phyloP scores from a whole-genome alignment of 2,797 vertebrate species.

The Argentina silus region DNA sequence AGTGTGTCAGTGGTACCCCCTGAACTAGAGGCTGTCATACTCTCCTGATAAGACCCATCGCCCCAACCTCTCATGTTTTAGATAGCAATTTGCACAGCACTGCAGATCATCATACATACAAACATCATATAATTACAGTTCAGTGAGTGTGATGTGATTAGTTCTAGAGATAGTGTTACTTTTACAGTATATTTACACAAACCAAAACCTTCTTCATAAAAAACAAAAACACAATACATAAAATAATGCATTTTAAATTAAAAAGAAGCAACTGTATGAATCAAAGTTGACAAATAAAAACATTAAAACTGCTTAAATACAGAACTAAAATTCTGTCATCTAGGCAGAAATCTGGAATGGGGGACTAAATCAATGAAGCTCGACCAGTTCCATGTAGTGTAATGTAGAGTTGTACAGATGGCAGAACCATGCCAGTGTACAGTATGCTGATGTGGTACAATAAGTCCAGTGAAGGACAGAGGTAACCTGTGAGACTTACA shows the following conservation, averaged over 20 bases:
- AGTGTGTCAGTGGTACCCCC: neutral
- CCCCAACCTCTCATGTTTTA: constrained; percentile 31
- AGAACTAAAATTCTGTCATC: neutral
- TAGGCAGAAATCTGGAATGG: constrained; percentile 4
- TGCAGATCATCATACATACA: constrained; percentile 50
- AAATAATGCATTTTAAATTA: constrained; percentile 15
- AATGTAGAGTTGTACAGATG: neutral
- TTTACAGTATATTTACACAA: constrained; percentile 55
- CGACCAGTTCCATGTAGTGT: constrained; percentile 22
- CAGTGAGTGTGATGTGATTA: constrained; percentile 36
- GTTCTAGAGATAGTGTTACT: constrained; percentile 45
- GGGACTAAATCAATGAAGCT: constrained; percentile 18
- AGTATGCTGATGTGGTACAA: neutral
- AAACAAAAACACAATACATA: constrained; percentile 30
- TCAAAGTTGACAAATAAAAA: constrained; percentile 40
- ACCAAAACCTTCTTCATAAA: constrained; percentile 32
- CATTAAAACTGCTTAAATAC: constrained; percentile 30
- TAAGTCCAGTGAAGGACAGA: neutral
- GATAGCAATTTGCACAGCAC: constrained; percentile 52
- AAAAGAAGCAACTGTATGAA: constrained; percentile 2
- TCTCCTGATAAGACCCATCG: constrained; percentile 8
- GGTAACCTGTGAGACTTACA: neutral
- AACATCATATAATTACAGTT: constrained; percentile 35
- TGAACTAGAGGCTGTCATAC: constrained; percentile 4
- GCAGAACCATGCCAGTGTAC: neutral